Conservation (phyloP, 1,140 invertebrate genomes). For the Aphaenogaster rudis region DNA sequence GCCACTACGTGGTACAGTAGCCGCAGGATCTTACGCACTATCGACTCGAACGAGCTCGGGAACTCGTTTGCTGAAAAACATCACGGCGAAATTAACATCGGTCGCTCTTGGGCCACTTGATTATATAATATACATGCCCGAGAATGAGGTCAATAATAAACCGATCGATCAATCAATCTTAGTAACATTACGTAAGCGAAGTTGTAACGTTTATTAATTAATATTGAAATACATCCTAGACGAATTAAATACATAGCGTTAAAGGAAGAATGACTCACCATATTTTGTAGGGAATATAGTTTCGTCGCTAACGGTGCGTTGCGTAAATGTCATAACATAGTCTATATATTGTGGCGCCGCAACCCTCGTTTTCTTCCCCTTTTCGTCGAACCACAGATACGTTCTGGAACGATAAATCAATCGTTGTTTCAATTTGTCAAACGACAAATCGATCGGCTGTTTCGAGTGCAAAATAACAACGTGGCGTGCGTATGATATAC, state of each 20-base stretch:
- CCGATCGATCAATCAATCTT: neutral
- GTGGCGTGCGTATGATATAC: neutral
- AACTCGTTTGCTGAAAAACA: constrained; percentile 95
- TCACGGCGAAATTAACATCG: neutral
- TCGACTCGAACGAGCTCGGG: constrained; percentile 96
- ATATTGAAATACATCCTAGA: neutral
- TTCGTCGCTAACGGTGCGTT: constrained; percentile 99
- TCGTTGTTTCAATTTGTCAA: neutral
- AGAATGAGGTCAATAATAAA: constrained; percentile 4
- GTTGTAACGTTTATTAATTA: neutral
- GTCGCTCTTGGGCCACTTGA: neutral
- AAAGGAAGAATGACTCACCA: constrained; percentile 89
- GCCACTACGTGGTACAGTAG: constrained; percentile 99
- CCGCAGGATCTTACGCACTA: constrained; percentile 98
- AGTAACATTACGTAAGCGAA: neutral
- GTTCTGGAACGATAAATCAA: constrained; percentile 89
- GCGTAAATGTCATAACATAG: constrained; percentile 99
- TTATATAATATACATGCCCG: neutral
- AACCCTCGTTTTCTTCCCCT: constrained; percentile 98
- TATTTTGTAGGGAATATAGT: constrained; percentile 99
- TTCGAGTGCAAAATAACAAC: neutral
- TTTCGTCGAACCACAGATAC: constrained; percentile 99
- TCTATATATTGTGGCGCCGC: constrained; percentile 99
- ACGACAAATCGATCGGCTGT: neutral
- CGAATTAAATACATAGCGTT: neutral